Evolutionary conservation across 92 coral and sea anemone species (phyloP).

Genomic region (Palythoa caribaeorum): DNA sequence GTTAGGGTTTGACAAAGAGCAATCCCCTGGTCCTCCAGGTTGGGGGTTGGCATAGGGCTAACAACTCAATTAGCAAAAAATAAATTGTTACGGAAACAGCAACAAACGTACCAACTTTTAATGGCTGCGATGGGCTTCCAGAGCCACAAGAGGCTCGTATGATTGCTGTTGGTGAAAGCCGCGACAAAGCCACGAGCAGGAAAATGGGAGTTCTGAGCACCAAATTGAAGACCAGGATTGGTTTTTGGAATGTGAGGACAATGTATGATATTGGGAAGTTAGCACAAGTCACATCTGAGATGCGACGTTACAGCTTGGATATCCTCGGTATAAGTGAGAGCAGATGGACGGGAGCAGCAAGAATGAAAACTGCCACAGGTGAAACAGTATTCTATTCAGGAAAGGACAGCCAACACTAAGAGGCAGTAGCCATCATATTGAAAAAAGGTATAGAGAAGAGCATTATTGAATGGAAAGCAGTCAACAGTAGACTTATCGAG

Average conservation of each 20-base stretch:
- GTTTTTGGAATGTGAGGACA: too few species aligned
- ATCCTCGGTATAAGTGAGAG: slow-evolving; percentile 53
- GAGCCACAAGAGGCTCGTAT: background rate
- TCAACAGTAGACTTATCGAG: background rate
- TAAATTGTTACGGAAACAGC: too few species aligned
- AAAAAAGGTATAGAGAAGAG: background rate
- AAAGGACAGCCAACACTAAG: too few species aligned
- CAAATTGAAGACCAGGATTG: slow-evolving; percentile 10
- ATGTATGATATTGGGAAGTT: background rate
- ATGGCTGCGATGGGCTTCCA: background rate
- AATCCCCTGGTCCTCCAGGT: too few species aligned
- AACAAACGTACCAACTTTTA: background rate
- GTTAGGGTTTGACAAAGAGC: too few species aligned
- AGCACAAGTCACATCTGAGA: slow-evolving; percentile 40
- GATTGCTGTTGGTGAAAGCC: slow-evolving; percentile 26
- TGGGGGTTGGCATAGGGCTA: too few species aligned
- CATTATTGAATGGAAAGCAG: background rate
- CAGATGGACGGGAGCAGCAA: slow-evolving; percentile 56
- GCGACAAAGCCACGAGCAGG: background rate
- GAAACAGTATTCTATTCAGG: too few species aligned
- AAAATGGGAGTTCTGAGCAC: slow-evolving; percentile 19
- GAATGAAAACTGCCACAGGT: background rate
- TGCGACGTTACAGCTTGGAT: slow-evolving; percentile 37
- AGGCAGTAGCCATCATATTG: background rate
- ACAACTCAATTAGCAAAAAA: too few species aligned